Percentiles rank a stretch among this genome's conserved stretches.
Conservation (phyloP, 2,888 invertebrate species). For the Sylvicola cinctus region DNA sequence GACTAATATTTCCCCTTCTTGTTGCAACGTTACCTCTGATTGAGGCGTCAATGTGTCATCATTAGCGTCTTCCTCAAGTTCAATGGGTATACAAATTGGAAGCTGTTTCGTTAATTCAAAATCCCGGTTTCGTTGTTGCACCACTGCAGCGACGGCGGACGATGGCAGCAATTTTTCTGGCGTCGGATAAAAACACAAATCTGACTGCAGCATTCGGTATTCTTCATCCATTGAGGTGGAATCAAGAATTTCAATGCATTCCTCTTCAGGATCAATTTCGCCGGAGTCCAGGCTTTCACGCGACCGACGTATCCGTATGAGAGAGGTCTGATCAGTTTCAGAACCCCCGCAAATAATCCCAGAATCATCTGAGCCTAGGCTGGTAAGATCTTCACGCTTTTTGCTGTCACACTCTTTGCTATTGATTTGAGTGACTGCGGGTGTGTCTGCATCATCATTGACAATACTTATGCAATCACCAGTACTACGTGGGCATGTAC, state of each 20-base stretch:
- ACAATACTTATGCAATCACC: not conserved
- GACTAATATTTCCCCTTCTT: not conserved
- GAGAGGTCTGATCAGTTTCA: conserved; percentile 25
- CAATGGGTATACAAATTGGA: conserved; percentile 11
- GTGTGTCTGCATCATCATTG: not conserved
- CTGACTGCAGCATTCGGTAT: conserved; percentile 21
- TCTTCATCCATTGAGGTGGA: conserved; percentile 26
- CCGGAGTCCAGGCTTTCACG: conserved; percentile 57
- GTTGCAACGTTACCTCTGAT: not conserved
- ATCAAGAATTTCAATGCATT: conserved; percentile 27
- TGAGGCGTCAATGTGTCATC: not conserved
- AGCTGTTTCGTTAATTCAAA: conserved; percentile 8
- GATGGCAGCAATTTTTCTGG: conserved; percentile 13
- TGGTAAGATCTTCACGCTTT: conserved; percentile 30
- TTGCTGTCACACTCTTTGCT: conserved; percentile 10
- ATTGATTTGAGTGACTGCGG: not conserved
- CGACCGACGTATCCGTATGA: conserved; percentile 32
- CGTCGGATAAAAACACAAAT: conserved; percentile 20
- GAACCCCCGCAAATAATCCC: conserved; percentile 33
- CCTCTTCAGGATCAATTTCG: conserved; percentile 35
- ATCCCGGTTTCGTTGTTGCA: conserved; percentile 11
- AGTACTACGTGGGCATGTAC: not conserved
- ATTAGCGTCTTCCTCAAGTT: conserved; percentile 9
- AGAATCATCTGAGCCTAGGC: conserved; percentile 36
- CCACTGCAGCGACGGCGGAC: conserved; percentile 8